A percentile compares a stretch with the other conserved stretches of the same genome.
Conservation (phyloP, 2,888 invertebrate species). For the Lepidonotus clava region DNA sequence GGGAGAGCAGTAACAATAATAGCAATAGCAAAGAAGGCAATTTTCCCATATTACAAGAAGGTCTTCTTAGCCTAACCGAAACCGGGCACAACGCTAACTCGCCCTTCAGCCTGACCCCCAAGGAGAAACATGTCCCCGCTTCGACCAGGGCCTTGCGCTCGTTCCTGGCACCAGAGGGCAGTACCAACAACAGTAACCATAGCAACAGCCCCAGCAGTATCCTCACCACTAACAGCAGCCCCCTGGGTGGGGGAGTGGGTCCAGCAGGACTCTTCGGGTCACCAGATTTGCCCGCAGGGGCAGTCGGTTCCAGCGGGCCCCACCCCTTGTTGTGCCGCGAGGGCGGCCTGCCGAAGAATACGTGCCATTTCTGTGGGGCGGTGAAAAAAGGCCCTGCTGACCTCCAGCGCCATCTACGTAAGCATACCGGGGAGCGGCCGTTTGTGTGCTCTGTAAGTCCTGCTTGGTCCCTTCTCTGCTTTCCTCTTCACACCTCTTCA, state of each 20-base stretch:
- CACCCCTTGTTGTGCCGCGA: constrained; percentile 27
- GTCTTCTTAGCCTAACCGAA: no score
- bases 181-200: not conserved
- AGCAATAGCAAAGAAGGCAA: no score
- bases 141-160: not conserved
- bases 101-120: not conserved
- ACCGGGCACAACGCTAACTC: no score
- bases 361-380: constrained; percentile 76
- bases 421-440: constrained; percentile 76
- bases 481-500: no score
- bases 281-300: not conserved
- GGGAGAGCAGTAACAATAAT: no score
- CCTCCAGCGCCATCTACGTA: constrained; percentile 73
- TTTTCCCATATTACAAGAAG: no score
- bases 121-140: not conserved
- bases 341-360: constrained; percentile 57
- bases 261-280: constrained; percentile 38
- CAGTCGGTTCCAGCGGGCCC: not conserved
- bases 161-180: not conserved
- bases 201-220: not conserved
- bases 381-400: constrained; percentile 76
- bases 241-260: constrained; percentile 15
- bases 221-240: not conserved
- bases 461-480: no score
- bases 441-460: constrained; percentile 72